Evolutionary conservation across 2,113 vertebrate species (phyloP).

Genomic region (Bubo bubo): DNA sequence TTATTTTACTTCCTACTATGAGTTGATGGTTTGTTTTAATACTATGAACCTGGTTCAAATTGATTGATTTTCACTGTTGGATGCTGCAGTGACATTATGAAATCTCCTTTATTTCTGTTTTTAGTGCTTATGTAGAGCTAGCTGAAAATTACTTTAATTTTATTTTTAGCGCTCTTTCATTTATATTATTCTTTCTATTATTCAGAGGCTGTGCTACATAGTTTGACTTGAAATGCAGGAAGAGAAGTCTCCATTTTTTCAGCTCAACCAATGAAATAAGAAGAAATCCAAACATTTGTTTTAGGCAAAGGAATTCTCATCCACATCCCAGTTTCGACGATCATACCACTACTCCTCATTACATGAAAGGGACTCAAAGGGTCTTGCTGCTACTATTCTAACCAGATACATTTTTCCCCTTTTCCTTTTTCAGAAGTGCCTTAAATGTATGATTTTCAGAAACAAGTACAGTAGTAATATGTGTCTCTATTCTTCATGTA

Average conservation of each 20-base stretch:
- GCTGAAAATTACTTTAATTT: neutral
- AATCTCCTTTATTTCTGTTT: slow-evolving; percentile 28
- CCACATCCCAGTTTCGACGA: neutral
- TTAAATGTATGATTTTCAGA: neutral
- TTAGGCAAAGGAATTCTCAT: neutral
- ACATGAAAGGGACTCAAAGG: neutral
- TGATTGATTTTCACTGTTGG: slow-evolving; percentile 28
- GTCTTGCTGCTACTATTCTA: neutral
- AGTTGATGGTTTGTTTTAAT: slow-evolving; percentile 15
- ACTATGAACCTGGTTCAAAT: neutral
- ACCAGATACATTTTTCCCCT: neutral
- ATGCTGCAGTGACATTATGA: neutral
- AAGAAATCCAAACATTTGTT: slow-evolving; percentile 31
- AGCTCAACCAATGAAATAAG: neutral
- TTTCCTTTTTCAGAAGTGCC: neutral
- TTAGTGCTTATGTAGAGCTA: slow-evolving; percentile 8
- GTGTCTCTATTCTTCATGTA: neutral
- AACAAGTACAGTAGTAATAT: neutral
- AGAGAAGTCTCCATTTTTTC: neutral
- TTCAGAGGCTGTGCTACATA: neutral
- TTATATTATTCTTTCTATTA: slow-evolving; percentile 7
- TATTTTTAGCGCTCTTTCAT: neutral
- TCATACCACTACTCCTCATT: neutral
- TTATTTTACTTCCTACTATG: neutral
- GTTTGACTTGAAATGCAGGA: neutral